Percentiles rank a stretch among this genome's conserved stretches.
Evolutionary conservation across 2,888 invertebrate species (phyloP).

Genomic region (Leuctra nigra): DNA sequence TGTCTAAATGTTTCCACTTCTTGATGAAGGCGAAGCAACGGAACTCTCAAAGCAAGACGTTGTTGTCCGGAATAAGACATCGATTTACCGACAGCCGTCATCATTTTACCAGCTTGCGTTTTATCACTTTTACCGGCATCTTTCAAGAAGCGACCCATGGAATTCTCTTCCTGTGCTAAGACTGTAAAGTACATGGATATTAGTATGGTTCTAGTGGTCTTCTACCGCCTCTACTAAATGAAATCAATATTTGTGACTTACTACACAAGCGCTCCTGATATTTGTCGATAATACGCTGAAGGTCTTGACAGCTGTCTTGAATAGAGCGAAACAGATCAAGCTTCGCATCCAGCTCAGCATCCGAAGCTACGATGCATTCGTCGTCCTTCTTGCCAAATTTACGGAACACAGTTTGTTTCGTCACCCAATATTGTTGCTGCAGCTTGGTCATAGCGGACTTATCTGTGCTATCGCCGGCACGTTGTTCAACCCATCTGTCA

Average conservation of each 20-base stretch:
- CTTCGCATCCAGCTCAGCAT: conserved; percentile 95
- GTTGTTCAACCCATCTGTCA: conserved; percentile 47
- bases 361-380: conserved; percentile 92
- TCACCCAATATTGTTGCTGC: conserved; percentile 97
- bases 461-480: conserved; percentile 35
- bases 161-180: conserved; percentile 92
- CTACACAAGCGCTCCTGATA: conserved; percentile 90
- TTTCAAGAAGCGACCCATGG: conserved; percentile 89
- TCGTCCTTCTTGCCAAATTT: conserved; percentile 97
- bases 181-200: conserved; percentile 41
- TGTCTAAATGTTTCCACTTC: conserved; percentile 92
- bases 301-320: conserved; percentile 78
- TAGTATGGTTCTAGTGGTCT: not conserved
- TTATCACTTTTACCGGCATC: conserved; percentile 84
- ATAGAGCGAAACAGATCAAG: conserved; percentile 88
- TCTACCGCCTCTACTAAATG: not conserved
- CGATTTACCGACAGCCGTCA: conserved; percentile 78
- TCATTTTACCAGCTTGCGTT: conserved; percentile 77
- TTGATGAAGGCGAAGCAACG: conserved; percentile 82
- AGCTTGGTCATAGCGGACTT: conserved; percentile 54
- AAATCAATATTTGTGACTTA: conserved; percentile 39
- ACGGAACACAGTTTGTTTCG: conserved; percentile 88
- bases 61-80: conserved; percentile 89
- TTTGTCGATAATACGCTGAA: conserved; percentile 83
- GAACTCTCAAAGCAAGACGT: conserved; percentile 76